Evolutionary conservation across 2,888 invertebrate genomes (phyloP), one percentile per base, ranked within the genome.

Genomic region (Stenodema calcarata): DNA sequence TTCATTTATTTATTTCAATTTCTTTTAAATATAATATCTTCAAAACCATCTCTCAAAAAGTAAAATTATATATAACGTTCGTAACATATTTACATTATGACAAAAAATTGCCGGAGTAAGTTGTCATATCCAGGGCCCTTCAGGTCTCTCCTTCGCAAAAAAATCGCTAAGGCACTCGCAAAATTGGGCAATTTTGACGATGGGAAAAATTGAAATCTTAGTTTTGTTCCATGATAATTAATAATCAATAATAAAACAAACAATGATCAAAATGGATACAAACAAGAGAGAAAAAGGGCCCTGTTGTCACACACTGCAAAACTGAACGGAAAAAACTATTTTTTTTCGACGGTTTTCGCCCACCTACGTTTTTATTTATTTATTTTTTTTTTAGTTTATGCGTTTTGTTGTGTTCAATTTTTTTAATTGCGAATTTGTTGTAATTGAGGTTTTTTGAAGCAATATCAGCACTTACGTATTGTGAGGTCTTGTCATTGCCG

Each of bases 271-370:
- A 62, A 82, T 23, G 11, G 27, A 76, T 41, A 80, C 3, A 83
- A 86, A 73, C 28, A 75, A 62, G 86, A 86, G 78, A 86, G 44
- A 78, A 50, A 85, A 86, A 78, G 86, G 86, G 81, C 86, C 86
- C 81, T 80, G 80, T 73, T 86, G 86, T 76, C 73, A 86, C 86
- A 86, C 86, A 86, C 86, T 86, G 86, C 86, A 86, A 86, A 86
- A 81, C 86, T 86, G 86, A 84, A 69, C 42, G n/a, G 41, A 82
- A 82, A 82, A 69, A 41, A 35, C 4, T 11, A 78, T 44, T 11
- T 6, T 44, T 82, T 54, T 30, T 18, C 18, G 18, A 62, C 30
- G 23, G 14, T 27, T 23, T 62, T 69, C 18, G 82, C 80, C 54
- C 78, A 78, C 78, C 78, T 44, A 35, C 14, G 27, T 73, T 9